Evolutionary conservation across 1,140 invertebrate genomes (phyloP).

Genomic region (Aleiodes sp.): DNA sequence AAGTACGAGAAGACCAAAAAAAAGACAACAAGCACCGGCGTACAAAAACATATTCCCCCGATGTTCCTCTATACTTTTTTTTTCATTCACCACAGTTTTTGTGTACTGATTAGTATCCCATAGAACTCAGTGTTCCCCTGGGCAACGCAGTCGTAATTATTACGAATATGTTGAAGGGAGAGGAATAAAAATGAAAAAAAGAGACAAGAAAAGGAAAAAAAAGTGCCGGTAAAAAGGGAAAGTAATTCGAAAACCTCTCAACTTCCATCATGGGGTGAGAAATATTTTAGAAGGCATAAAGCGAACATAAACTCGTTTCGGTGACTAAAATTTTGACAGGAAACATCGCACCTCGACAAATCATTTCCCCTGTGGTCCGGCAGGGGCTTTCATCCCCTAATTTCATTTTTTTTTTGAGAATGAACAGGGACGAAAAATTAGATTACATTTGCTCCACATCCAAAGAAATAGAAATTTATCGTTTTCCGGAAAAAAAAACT

Average conservation of each 20-base stretch:
- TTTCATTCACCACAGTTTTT: slow-evolving; percentile 18
- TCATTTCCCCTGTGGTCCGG: not conserved
- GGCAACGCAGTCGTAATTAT: slow-evolving; percentile 37
- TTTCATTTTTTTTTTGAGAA: not conserved
- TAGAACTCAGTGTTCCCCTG: slow-evolving; percentile 21
- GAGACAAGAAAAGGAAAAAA: not conserved
- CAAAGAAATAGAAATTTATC: not conserved
- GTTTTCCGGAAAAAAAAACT: not conserved
- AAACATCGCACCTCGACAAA: not conserved
- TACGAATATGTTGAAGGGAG: slow-evolving; percentile 22
- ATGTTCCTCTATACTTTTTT: slow-evolving; percentile 12
- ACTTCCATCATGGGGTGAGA: not conserved
- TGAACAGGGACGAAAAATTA: not conserved
- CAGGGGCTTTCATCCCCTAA: too few species aligned
- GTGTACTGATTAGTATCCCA: slow-evolving; percentile 43
- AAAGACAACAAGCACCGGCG: slow-evolving; percentile 23
- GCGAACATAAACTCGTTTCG: not conserved
- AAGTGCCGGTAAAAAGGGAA: slow-evolving; percentile 2
- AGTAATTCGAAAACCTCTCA: slow-evolving; percentile 18
- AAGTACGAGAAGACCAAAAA: slow-evolving; percentile 35
- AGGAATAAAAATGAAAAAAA: slow-evolving; percentile 27
- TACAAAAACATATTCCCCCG: slow-evolving; percentile 21
- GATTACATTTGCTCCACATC: not conserved
- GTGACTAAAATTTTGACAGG: not conserved
- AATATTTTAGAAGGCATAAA: not conserved